phyloP scores from a whole-genome alignment of 2,888 invertebrate genomes.

The Norana najaformis region DNA sequence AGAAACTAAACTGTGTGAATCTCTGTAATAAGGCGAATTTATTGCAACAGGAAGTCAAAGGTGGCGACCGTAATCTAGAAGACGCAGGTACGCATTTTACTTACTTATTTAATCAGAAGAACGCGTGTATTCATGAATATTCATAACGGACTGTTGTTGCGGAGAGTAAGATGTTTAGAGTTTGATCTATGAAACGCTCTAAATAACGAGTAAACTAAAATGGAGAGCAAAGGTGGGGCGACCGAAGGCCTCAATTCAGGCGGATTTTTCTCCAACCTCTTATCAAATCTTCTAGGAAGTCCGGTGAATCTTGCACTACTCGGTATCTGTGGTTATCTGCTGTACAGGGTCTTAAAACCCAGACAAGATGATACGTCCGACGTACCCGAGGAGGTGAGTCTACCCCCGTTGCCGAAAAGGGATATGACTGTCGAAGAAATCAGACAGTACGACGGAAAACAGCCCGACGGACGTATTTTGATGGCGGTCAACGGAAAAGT shows the following conservation, averaged over 20 bases:
- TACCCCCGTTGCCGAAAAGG: slow-evolving; percentile 79
- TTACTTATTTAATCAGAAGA: background rate
- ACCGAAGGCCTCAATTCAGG: no score
- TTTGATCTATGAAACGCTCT: background rate
- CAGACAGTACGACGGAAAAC: slow-evolving; percentile 79
- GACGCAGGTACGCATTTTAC: background rate
- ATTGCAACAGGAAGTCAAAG: background rate
- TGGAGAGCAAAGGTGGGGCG: background rate
- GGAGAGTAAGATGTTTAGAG: background rate
- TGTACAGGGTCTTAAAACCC: slow-evolving; percentile 73
- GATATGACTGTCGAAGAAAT: slow-evolving; percentile 90
- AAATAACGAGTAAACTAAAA: background rate
- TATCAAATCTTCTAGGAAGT: slow-evolving; percentile 59
- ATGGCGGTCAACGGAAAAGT: slow-evolving; percentile 92
- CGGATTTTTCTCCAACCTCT: slow-evolving; percentile 24
- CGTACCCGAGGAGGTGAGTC: slow-evolving; percentile 67
- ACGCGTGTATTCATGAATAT: background rate
- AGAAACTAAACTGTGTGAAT: background rate
- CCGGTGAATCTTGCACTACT: slow-evolving; percentile 75
- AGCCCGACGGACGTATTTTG: slow-evolving; percentile 80
- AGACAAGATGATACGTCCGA: slow-evolving; percentile 46
- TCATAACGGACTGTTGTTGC: background rate
- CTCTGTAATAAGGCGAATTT: background rate
- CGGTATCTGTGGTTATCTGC: slow-evolving; percentile 72
- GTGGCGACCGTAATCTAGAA: background rate